Percentiles rank a stretch among this genome's conserved stretches.
Conservation (phyloP, 2,113 vertebrate genomes). For the Columbina picui region DNA sequence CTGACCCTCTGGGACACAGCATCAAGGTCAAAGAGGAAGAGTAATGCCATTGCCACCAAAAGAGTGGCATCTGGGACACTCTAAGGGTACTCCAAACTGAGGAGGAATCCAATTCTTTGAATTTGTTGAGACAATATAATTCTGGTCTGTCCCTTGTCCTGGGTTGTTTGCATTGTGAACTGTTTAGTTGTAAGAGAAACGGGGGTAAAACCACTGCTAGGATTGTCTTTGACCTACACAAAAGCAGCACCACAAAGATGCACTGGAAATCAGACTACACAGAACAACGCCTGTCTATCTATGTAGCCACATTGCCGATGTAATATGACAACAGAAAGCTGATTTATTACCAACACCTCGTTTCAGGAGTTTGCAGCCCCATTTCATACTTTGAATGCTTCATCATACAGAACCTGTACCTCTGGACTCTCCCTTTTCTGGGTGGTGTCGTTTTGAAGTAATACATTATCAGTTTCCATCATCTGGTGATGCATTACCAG, state of each 20-base stretch:
- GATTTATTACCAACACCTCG: conserved; percentile 31
- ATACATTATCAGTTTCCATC: conserved; percentile 25
- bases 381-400: background rate
- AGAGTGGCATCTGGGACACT: fast-evolving
- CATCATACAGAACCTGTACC: background rate
- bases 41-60: background rate
- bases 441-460: conserved; percentile 12
- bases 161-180: background rate
- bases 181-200: background rate
- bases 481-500: conserved; percentile 39
- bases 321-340: background rate
- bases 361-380: background rate
- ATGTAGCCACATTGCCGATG: background rate
- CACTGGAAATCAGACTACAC: background rate
- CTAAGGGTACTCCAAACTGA: background rate
- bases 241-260: conserved; percentile 6
- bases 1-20: background rate
- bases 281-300: background rate
- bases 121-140: background rate
- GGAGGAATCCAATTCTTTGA: background rate
- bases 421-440: conserved; percentile 48
- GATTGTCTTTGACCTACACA: conserved; percentile 43
- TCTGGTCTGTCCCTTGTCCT: background rate
- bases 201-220: background rate
- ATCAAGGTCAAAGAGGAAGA: background rate